Base-by-base conservation (phyloP, 2,888 invertebrate species). In the Brachypterus glaber region DNA sequence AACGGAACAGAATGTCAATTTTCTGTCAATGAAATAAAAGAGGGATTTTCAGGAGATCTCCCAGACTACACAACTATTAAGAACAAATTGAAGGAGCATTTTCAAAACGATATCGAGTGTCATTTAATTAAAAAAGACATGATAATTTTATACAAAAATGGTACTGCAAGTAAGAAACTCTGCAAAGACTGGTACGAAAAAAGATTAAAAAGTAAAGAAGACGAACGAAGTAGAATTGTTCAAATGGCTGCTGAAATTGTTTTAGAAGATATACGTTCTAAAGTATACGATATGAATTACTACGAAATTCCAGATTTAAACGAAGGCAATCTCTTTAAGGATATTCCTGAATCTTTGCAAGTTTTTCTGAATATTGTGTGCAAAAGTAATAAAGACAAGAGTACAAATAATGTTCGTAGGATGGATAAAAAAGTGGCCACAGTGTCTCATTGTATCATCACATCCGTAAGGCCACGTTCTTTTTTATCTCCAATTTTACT, bases 401-500 rank as follows among this genome's bases (percentile, higher is more conserved):
- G n/a, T n/a, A n/a, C n/a, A n/a, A n/a, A n/a, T n/a, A n/a, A n/a
- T n/a, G n/a, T n/a, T n/a, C n/a, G n/a, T n/a, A n/a, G n/a, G 33
- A 30, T 24, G 25, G 31, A 40, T 30, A 38, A 41, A 33, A 43
- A 37, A 42, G 21, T 39, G 14, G 17, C 32, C 17, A 40, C 37
- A 30, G 3, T 37, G 30, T 30, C 31, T 33, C 33, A 32, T 32
- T 24, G 30, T 2, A 37, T 37, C 30, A 30, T 31, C 18, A 37
- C 52, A 38, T 49, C 54, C 39, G 48, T 46, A 33, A 48, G 55
- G 41, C 54, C 54, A 35, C 44, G 55, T 44, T 53, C 55, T 39
- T 59, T 57, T 43, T 44, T 49, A 43, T 60, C 57, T 37, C 47
- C 53, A 30, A 43, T 58, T 43, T 47, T 30, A 69, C 60, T 13